Conservation (phyloP, 1,140 invertebrate species). For the Rhizoglyphus robini region DNA sequence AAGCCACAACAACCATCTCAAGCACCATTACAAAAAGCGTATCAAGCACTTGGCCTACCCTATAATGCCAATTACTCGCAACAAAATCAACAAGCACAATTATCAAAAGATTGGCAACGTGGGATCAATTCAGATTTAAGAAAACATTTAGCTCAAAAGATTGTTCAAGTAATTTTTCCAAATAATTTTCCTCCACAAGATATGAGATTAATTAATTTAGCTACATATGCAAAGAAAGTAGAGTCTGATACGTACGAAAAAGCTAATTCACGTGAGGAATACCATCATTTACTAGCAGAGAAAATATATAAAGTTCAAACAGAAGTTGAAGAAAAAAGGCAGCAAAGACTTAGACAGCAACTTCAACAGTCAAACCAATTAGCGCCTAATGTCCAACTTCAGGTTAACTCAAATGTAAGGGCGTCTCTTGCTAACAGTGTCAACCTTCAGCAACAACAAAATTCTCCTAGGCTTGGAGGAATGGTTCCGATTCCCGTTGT, state of each 20-base stretch:
- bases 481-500: slow-evolving; percentile 1
- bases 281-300: slow-evolving; percentile 93
- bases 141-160: slow-evolving; percentile 96
- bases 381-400: not conserved
- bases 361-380: slow-evolving; percentile 22
- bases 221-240: slow-evolving; percentile 94
- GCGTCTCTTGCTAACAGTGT: not conserved
- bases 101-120: slow-evolving; percentile 86
- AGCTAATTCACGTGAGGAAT: slow-evolving; percentile 90
- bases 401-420: not conserved
- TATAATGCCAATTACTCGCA: slow-evolving; percentile 31
- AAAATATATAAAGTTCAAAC: slow-evolving; percentile 99
- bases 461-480: not conserved
- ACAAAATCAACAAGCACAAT: slow-evolving; percentile 7
- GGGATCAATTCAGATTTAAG: slow-evolving; percentile 88
- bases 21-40: slow-evolving; percentile 50
- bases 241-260: slow-evolving; percentile 99
- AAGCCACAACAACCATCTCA: too few relatives aligned
- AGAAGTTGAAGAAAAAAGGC: slow-evolving; percentile 64
- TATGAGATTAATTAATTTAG: slow-evolving; percentile 89
- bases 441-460: not conserved
- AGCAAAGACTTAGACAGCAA: slow-evolving; percentile 67
- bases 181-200: slow-evolving; percentile 73
- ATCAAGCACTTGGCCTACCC: slow-evolving; percentile 62
- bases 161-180: slow-evolving; percentile 98